These are phyloP conservation scores for Coregonus sp. DNA, from an alignment of 2,797 vertebrate species.

Conservation along the genomic window DNA sequence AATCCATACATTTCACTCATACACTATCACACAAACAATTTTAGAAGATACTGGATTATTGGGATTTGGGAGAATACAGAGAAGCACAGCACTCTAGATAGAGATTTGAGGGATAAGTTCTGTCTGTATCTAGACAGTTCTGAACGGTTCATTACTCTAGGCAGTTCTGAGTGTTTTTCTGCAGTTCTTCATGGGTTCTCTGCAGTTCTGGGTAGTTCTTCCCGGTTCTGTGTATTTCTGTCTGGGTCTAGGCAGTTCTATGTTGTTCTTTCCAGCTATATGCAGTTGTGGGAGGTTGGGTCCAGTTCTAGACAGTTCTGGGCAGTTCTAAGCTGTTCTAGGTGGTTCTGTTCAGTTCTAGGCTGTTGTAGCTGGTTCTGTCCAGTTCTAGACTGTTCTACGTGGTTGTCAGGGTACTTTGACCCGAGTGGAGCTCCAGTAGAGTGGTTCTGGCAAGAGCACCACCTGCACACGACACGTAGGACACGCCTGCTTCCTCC, in stretches of 20 bases:
- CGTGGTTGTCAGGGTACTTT: slow-evolving; percentile 60
- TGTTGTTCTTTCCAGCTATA: neutral
- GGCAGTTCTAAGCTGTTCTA: neutral
- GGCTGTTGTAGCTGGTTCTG: no score
- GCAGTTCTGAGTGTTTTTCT: neutral
- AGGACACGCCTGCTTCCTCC: slow-evolving; percentile 70
- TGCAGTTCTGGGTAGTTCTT: neutral
- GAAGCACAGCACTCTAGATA: no score
- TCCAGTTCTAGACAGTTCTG: neutral
- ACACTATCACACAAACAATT: neutral
- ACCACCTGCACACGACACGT: slow-evolving; percentile 64
- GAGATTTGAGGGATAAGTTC: no score
- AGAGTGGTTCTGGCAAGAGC: slow-evolving; percentile 55
- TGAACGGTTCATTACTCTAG: no score
- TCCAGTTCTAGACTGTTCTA: neutral
- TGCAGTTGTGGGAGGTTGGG: neutral
- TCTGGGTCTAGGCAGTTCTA: neutral
- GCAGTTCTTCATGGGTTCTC: neutral
- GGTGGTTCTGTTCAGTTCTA: neutral
- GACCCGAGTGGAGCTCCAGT: slow-evolving; percentile 62
- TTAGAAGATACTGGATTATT: neutral
- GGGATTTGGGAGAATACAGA: neutral
- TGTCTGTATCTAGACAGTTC: no score
- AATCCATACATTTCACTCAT: neutral
- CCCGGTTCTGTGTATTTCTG: neutral